Evolutionary conservation across 2,113 vertebrate genomes (phyloP).

Genomic region (Hydrochoerus hydrochaeris): DNA sequence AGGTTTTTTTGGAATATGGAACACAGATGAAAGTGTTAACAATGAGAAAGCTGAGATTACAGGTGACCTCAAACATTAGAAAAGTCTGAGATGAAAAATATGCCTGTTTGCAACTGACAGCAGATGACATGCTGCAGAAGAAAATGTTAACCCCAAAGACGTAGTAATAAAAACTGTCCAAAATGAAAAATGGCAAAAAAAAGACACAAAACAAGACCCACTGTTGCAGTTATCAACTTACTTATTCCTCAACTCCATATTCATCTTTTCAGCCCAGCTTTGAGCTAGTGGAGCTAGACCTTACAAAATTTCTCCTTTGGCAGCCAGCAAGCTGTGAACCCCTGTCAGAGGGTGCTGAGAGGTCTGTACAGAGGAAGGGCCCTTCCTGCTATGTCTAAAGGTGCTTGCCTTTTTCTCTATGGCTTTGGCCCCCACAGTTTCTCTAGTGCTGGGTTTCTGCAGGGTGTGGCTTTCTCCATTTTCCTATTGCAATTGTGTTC

Average conservation of each 20-base stretch:
- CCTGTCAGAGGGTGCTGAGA: neutral
- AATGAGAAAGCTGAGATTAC: neutral
- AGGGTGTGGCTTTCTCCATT: neutral
- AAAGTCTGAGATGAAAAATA: neutral
- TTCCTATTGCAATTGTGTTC: neutral
- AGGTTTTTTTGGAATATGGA: too few species aligned
- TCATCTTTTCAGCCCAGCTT: neutral
- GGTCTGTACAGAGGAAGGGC: neutral
- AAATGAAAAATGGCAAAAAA: neutral
- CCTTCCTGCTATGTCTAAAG: neutral
- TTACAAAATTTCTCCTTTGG: neutral
- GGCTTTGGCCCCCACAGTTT: neutral
- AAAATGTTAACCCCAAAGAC: neutral
- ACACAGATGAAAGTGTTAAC: neutral
- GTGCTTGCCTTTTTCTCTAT: neutral
- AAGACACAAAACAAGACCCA: neutral
- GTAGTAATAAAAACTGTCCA: neutral
- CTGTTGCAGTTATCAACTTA: neutral
- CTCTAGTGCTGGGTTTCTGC: neutral
- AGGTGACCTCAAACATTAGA: neutral
- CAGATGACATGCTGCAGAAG: neutral
- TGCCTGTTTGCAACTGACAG: neutral
- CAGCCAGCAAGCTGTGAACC: neutral
- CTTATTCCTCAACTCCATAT: neutral
- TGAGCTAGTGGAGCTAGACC: neutral